Percentiles rank a stretch among this genome's conserved stretches.
Evolutionary conservation across 2,888 invertebrate species (phyloP).

Genomic region (Hypsopygia costalis): DNA sequence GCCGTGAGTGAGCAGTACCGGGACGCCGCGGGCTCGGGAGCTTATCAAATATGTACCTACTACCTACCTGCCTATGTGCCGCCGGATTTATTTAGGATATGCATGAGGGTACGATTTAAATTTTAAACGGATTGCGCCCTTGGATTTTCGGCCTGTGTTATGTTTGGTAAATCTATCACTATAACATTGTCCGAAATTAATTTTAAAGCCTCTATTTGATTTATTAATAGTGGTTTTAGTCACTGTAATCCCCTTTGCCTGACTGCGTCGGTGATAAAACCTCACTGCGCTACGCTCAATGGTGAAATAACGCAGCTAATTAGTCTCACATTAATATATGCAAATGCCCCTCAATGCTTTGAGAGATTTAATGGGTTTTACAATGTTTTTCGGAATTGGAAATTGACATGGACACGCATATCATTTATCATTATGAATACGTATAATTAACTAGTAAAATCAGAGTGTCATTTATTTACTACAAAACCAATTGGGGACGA

Average conservation of each 20-base stretch:
- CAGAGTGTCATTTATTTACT: no score
- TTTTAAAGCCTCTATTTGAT: constrained; percentile 58
- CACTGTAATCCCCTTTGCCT: constrained; percentile 38
- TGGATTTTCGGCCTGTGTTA: constrained; percentile 69
- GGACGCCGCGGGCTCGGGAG: constrained; percentile 49
- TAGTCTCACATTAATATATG: constrained; percentile 21
- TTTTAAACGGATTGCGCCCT: constrained; percentile 80
- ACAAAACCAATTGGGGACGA: no score
- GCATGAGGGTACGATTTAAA: constrained; percentile 80
- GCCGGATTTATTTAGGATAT: constrained; percentile 80
- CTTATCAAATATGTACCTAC: constrained; percentile 79
- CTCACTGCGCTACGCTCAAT: constrained; percentile 44
- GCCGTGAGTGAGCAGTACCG: constrained; percentile 58
- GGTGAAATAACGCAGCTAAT: constrained; percentile 28
- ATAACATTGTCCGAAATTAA: constrained; percentile 46
- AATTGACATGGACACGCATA: constrained; percentile 4
- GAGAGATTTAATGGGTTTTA: constrained; percentile 18
- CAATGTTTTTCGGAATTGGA: constrained; percentile 15
- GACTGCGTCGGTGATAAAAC: constrained; percentile 46
- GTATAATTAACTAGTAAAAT: no score
- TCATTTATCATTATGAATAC: no score
- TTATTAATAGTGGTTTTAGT: constrained; percentile 63
- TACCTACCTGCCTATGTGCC: constrained; percentile 69
- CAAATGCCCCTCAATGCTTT: constrained; percentile 18
- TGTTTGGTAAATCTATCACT: constrained; percentile 75